Percentiles rank a stretch among this genome's conserved stretches.
phyloP scores from a whole-genome alignment of 2,113 vertebrate species.

The Malurus cyaneus region DNA sequence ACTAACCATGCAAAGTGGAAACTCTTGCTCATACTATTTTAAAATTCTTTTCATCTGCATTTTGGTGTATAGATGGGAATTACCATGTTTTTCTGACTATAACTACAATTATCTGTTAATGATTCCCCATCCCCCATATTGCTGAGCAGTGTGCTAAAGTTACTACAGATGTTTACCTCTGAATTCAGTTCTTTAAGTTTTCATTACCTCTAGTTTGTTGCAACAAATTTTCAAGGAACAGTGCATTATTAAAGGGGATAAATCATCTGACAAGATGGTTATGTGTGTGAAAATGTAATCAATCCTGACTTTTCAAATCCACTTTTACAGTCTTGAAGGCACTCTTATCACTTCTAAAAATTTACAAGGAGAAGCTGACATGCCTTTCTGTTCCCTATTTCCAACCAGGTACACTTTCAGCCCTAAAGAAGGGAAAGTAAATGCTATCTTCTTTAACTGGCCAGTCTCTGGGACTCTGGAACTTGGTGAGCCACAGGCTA shows the following conservation, averaged over 20 bases:
- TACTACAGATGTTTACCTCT: not conserved
- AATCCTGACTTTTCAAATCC: not conserved
- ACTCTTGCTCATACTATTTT: fast-evolving
- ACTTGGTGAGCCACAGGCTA: slow-evolving; percentile 78
- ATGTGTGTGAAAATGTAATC: not conserved
- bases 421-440: slow-evolving; percentile 75
- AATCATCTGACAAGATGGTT: not conserved
- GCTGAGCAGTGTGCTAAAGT: not conserved
- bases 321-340: not conserved
- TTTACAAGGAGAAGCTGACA: not conserved
- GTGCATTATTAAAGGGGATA: not conserved
- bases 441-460: slow-evolving; percentile 87
- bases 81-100: not conserved
- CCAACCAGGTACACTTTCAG: slow-evolving; percentile 86
- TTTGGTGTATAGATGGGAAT: not conserved
- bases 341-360: not conserved
- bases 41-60: not conserved
- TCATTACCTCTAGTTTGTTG: not conserved
- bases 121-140: not conserved
- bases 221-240: not conserved
- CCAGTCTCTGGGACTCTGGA: slow-evolving; percentile 75
- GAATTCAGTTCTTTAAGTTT: not conserved
- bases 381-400: not conserved
- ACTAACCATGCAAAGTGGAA: not conserved
- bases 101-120: not conserved